Conservation (phyloP, 2,888 invertebrate genomes). For the Harpalus rubripes region DNA sequence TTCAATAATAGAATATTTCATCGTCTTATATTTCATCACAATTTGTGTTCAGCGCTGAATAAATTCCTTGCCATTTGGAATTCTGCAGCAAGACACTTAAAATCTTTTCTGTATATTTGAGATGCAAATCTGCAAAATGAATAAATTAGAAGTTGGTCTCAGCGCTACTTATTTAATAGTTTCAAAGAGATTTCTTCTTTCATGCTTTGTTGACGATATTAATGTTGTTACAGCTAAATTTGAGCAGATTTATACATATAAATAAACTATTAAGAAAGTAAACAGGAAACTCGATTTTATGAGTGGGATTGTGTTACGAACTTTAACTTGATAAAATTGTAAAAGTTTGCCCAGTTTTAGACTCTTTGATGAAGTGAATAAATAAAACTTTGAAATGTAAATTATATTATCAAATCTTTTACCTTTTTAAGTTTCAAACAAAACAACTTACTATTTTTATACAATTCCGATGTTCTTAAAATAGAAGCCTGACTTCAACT, state of each 20-base stretch:
- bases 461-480: not conserved
- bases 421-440: not conserved
- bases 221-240: conserved; percentile 35
- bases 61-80: conserved; percentile 21
- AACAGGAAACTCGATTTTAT: conserved; percentile 34
- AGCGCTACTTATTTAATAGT: conserved; percentile 51
- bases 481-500: not conserved
- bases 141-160: conserved; percentile 42
- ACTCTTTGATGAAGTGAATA: conserved; percentile 5
- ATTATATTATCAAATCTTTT: conserved; percentile 2
- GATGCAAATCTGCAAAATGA: conserved; percentile 53
- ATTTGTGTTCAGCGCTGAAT: not conserved
- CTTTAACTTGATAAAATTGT: not conserved
- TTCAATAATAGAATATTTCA: not conserved
- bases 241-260: conserved; percentile 37
- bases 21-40: not conserved
- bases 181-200: conserved; percentile 49
- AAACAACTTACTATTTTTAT: not conserved
- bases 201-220: conserved; percentile 45
- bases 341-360: not conserved
- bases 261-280: conserved; percentile 29
- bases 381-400: conserved; percentile 6
- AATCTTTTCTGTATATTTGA: conserved; percentile 30
- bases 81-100: conserved; percentile 27
- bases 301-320: conserved; percentile 25